These are phyloP conservation scores for Aleiodes leptofemur DNA, from an alignment of 2,888 invertebrate species.

Conservation along the genomic window DNA sequence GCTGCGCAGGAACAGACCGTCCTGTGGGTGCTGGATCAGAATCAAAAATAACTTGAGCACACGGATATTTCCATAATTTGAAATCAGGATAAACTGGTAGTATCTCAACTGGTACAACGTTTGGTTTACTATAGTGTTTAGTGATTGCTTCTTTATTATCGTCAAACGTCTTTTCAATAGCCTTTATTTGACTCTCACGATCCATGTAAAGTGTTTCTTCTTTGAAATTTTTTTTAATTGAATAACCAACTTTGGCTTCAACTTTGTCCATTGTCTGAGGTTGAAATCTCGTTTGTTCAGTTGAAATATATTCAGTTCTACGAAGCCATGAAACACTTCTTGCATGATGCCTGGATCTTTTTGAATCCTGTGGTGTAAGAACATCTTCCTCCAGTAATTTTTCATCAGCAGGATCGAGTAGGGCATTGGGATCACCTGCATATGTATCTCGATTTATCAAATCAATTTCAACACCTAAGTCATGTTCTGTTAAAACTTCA, in stretches of 20 bases:
- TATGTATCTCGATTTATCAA: constrained; percentile 97
- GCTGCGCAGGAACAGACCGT: constrained; percentile 89
- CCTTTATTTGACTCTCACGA: constrained; percentile 96
- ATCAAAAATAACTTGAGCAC: constrained; percentile 98
- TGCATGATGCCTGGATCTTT: constrained; percentile 95
- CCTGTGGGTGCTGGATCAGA: constrained; percentile 97
- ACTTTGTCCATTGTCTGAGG: constrained; percentile 97
- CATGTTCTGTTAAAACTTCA: constrained; percentile 97
- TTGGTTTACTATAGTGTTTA: constrained; percentile 97
- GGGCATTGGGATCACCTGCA: constrained; percentile 85
- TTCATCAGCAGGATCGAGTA: constrained; percentile 94
- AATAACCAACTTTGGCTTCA: constrained; percentile 99
- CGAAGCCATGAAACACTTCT: constrained; percentile 98
- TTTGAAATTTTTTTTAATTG: constrained; percentile 93
- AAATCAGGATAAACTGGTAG: constrained; percentile 96
- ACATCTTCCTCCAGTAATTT: constrained; percentile 97
- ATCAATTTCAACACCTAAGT: constrained; percentile 97
- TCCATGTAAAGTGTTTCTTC: constrained; percentile 97
- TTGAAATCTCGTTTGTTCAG: constrained; percentile 98
- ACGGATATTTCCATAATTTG: constrained; percentile 98
- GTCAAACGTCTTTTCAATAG: constrained; percentile 97
- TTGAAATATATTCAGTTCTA: constrained; percentile 98
- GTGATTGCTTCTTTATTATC: constrained; percentile 90
- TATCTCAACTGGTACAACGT: constrained; percentile 92
- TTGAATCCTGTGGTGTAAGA: constrained; percentile 90